Evolutionary conservation across 2,113 vertebrate genomes (phyloP).

Genomic region (Zingel zingel): DNA sequence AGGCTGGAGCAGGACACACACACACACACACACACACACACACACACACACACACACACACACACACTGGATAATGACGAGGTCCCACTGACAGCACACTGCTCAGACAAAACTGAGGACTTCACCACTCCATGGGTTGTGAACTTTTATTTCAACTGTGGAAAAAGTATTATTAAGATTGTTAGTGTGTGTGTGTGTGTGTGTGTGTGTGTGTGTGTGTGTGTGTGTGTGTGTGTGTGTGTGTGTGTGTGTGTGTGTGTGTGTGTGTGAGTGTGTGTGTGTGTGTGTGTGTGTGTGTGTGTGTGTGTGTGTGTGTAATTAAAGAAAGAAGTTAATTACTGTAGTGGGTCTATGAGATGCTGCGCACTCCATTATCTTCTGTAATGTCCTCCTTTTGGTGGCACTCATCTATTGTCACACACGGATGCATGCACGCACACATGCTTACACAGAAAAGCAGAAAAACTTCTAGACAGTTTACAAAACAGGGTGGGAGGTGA

Average conservation of each 20-base stretch:
- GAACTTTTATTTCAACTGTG: slow-evolving; percentile 48
- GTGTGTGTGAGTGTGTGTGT: slow-evolving; percentile 8
- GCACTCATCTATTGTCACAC: slow-evolving; percentile 27
- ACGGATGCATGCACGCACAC: background rate
- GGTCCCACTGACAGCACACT: slow-evolving; percentile 50
- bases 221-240: background rate
- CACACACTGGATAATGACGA: slow-evolving; percentile 51
- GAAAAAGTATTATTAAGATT: slow-evolving; percentile 35
- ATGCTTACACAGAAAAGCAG: slow-evolving; percentile 5
- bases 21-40: slow-evolving; percentile 29
- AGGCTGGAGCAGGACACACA: slow-evolving; percentile 36
- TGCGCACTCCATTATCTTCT: slow-evolving; percentile 56
- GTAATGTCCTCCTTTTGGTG: slow-evolving; percentile 44
- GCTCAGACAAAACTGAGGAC: slow-evolving; percentile 50
- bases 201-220: slow-evolving; percentile 4
- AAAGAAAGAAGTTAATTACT: background rate
- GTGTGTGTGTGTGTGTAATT: background rate
- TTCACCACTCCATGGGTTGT: slow-evolving; percentile 27
- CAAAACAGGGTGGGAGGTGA: slow-evolving; percentile 19
- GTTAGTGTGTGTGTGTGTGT: slow-evolving; percentile 2
- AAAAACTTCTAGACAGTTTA: slow-evolving; percentile 4
- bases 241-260: background rate
- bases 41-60: background rate
- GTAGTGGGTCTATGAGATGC: background rate
- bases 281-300: background rate